Base-by-base conservation (phyloP, 2,113 vertebrate genomes). In the Colinus virginianus region DNA sequence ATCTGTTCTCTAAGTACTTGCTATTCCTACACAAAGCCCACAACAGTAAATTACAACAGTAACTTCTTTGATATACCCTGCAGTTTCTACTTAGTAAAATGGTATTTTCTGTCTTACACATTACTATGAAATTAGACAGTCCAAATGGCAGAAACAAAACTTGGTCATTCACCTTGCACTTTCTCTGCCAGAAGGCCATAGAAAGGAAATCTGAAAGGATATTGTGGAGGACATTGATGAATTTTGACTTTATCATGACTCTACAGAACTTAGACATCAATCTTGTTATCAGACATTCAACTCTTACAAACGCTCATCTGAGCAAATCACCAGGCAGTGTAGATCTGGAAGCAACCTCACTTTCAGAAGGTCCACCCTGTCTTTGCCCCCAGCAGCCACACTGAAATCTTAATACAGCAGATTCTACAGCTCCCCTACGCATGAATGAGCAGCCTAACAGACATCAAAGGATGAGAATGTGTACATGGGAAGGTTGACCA, bases 191-290 rank as follows among this genome's bases (percentile, higher is more conserved):
- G 30, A 69, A n/a, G 11, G 18, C 17, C 23, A 48, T 16, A 45
- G 30, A 30, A 74, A 76, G 21, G 18, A 82, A 88, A 67, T 2
- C 4, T 61, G 38, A 83, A 81, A 4, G 11, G 30, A 62, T 26
- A 43, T 7, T 2, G 0, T 16, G 36, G 26, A 72, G 53, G 6
- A 7, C 43, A 56, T 51, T 2, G 4, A 63, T 0, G 0, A 6
- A 87, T 78, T 22, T 3, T 17, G 16, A 78, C 49, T 13, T 7
- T 22, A 28, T 25, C 1, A 46, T 1, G 4, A 58, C 46, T 55
- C 4, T 66, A 68, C 76, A 9, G 19, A 80, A 84, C 26, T 38
- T 38, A 75, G 25, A 38, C 66, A 78, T 25, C 72, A 63, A 63
- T 43, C 11, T 63, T 32, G 36, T 49, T 45, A 8, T 5, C 32